These are phyloP conservation scores for human (Homo sapiens) DNA, from an alignment of 2,113 vertebrate genomes.

Conservation along the genomic window DNA sequence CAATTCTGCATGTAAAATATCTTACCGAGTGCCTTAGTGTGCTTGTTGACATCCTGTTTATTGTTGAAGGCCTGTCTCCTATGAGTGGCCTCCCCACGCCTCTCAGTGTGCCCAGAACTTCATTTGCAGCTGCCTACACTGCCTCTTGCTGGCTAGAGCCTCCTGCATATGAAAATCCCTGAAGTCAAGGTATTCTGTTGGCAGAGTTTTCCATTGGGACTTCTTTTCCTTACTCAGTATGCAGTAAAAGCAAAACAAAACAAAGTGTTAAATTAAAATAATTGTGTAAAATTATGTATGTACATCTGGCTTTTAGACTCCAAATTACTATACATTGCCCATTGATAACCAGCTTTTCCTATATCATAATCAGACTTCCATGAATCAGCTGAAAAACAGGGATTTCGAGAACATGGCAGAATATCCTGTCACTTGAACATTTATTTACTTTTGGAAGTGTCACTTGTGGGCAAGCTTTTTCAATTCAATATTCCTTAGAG, in stretches of 20 bases:
- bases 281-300: not conserved
- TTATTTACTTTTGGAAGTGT: not conserved
- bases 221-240: not conserved
- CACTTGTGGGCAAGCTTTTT: not conserved
- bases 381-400: not conserved
- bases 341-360: not conserved
- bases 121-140: not conserved
- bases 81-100: accelerated
- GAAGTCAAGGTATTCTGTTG: not conserved
- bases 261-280: not conserved
- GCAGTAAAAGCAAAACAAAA: not conserved
- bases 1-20: not conserved
- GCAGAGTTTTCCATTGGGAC: not conserved
- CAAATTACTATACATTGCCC: not conserved
- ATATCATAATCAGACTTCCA: not conserved
- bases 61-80: not conserved
- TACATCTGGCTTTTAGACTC: not conserved
- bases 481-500: not conserved
- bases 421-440: not conserved
- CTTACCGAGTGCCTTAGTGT: not conserved
- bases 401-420: not conserved
- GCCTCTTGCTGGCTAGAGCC: not conserved
- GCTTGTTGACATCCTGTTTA: not conserved
- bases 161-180: not conserved
- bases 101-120: not conserved